A percentile compares a stretch with the other conserved stretches of the same genome.
These are phyloP conservation scores for Caenorhabditis sp. DNA, from an alignment of 2,888 invertebrate species.

Conservation along the genomic window DNA sequence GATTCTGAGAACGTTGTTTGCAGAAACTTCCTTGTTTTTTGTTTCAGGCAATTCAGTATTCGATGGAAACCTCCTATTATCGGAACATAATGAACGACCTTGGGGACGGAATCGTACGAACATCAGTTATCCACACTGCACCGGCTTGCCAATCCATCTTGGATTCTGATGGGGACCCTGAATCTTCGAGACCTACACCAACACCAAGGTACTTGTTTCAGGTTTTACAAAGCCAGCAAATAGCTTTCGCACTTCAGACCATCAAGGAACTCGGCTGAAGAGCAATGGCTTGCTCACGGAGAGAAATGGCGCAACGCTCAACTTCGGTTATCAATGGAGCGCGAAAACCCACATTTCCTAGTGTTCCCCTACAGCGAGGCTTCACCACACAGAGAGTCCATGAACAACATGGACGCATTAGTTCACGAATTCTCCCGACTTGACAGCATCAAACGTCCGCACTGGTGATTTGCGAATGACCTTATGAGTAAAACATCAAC, in stretches of 20 bases:
- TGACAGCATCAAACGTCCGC: slow-evolving; percentile 71
- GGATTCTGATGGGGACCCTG: slow-evolving; percentile 77
- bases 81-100: slow-evolving; percentile 78
- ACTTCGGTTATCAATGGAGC: slow-evolving; percentile 78
- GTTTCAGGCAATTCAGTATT: slow-evolving; percentile 81
- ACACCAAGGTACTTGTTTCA: slow-evolving; percentile 68
- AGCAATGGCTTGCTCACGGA: slow-evolving; percentile 79
- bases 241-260: slow-evolving; percentile 41
- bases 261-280: slow-evolving; percentile 76
- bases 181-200: slow-evolving; percentile 47
- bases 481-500: not conserved
- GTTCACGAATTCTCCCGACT: slow-evolving; percentile 72
- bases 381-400: slow-evolving; percentile 70
- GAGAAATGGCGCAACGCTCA: slow-evolving; percentile 81
- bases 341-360: slow-evolving; percentile 71
- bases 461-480: slow-evolving; percentile 53
- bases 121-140: slow-evolving; percentile 82
- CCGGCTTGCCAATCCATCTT: slow-evolving; percentile 80
- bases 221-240: not conserved
- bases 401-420: slow-evolving; percentile 69
- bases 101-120: slow-evolving; percentile 77
- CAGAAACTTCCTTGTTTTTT: slow-evolving; percentile 13
- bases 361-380: slow-evolving; percentile 73
- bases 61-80: slow-evolving; percentile 79
- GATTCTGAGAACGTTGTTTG: not conserved